Evolutionary conservation across 2,113 vertebrate genomes (phyloP), one percentile per base, ranked within the genome.

Genomic region (Smithornis capensis): DNA sequence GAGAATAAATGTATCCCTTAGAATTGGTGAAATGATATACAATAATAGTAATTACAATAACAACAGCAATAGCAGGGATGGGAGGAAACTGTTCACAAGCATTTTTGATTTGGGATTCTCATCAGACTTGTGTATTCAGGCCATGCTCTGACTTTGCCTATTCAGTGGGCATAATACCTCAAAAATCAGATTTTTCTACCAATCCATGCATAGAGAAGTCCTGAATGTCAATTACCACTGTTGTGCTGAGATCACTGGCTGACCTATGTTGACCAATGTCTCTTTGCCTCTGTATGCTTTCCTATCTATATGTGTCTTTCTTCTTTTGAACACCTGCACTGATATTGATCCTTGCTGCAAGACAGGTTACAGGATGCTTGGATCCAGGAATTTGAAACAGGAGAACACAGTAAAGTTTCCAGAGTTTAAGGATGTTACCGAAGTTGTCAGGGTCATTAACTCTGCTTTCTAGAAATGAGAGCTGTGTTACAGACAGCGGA

Each of bases 11-110:
- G 11, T 24, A 79, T 68, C 29, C 18, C 42, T 65, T 49, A 67
- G 18, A 89, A 74, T 55, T 57, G 37, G 64, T 65, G 40, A 80
- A 89, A 71, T 57, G 73, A 52, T 13, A 70, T n/a, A 59, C 12
- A 47, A 37, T 8, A 35, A 17, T 4, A 53, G n/a, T 40, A 82
- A 76, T 19, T 71, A 16, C 3, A 47, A 3, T 4, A 79, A 62
- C 3, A 71, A 37, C 4, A 2, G 1, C 4, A 68, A 68, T 23
- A 50, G 76, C 12, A 33, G 6, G 16, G 4, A 3, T 5, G 6
- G 7, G n/a, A n/a, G 2, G 3, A 29, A 84, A 15, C 3, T 2
- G 1, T 65, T 83, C 7, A 4, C 4, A 49, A 63, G 42, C 44
- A 69, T 55, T 57, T 74, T 50, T 63, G 3, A 29, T 71, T 77